Conservation (phyloP, 1,140 invertebrate species). For the Drosophila pandora region DNA sequence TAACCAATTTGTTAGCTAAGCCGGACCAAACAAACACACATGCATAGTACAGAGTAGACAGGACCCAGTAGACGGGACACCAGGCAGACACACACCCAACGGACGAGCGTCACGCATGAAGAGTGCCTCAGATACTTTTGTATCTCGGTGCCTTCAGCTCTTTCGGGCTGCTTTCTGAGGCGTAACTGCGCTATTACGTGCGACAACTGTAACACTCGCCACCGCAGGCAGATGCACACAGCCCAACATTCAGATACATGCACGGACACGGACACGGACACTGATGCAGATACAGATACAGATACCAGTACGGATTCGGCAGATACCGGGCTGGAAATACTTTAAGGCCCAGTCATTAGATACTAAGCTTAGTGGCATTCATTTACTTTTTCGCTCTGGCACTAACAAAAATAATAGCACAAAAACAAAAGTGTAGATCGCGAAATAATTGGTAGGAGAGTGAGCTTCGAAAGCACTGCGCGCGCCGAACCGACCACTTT, state of each 20-base stretch:
- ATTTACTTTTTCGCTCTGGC: neutral
- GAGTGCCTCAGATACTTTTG: slow-evolving; percentile 57
- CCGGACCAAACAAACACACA: slow-evolving; percentile 21
- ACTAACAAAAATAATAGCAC: slow-evolving; percentile 3
- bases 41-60: neutral
- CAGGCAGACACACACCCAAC: slow-evolving; percentile 27
- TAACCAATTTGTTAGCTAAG: slow-evolving; percentile 73
- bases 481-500: slow-evolving; percentile 56
- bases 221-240: slow-evolving; percentile 31
- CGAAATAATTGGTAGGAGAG: slow-evolving; percentile 18
- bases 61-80: neutral
- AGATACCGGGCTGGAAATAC: slow-evolving; percentile 3
- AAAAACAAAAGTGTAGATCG: slow-evolving; percentile 18
- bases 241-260: slow-evolving; percentile 2
- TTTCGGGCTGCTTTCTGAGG: slow-evolving; percentile 60
- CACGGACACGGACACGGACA: slow-evolving; percentile 5
- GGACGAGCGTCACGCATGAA: slow-evolving; percentile 70
- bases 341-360: neutral
- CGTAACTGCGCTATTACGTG: slow-evolving; percentile 69
- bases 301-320: neutral
- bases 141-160: slow-evolving; percentile 23
- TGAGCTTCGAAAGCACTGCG: neutral
- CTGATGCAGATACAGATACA: neutral
- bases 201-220: slow-evolving; percentile 41
- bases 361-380: neutral